Conservation (phyloP, 2,888 invertebrate species). For the Lasioglossum malachurum region DNA sequence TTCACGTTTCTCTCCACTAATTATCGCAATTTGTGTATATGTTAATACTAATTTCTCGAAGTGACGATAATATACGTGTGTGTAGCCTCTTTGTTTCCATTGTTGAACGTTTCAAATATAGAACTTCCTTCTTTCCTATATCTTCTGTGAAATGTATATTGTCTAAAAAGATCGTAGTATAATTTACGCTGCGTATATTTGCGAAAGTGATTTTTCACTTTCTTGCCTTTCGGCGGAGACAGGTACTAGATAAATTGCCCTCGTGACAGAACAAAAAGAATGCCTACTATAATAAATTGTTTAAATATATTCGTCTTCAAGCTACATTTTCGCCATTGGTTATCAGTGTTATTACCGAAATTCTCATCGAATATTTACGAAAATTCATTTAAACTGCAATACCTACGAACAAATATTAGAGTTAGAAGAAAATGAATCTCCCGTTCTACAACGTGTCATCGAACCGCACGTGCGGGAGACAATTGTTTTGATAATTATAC, state of each 20-base stretch:
- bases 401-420: not conserved
- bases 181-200: conserved; percentile 4
- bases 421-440: not conserved
- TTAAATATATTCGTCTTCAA: conserved; percentile 17
- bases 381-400: conserved; percentile 2
- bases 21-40: conserved; percentile 34
- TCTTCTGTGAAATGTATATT: conserved; percentile 5
- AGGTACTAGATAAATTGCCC: conserved; percentile 35
- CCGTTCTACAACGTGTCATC: conserved; percentile 15
- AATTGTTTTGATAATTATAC: conserved; percentile 41
- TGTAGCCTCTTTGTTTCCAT: conserved; percentile 21
- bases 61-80: not conserved
- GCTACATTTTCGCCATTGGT: conserved; percentile 9
- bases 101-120: conserved; percentile 12
- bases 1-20: not conserved
- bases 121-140: not conserved
- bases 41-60: conserved; percentile 22
- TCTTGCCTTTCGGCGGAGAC: conserved; percentile 11
- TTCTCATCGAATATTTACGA: conserved; percentile 21
- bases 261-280: not conserved
- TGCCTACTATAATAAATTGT: conserved; percentile 20
- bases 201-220: not conserved
- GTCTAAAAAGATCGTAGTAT: not conserved
- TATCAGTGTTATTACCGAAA: conserved; percentile 5
- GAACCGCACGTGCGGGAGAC: conserved; percentile 16